Conservation (phyloP, 2,888 invertebrate species). For the Tetropium fuscum region DNA sequence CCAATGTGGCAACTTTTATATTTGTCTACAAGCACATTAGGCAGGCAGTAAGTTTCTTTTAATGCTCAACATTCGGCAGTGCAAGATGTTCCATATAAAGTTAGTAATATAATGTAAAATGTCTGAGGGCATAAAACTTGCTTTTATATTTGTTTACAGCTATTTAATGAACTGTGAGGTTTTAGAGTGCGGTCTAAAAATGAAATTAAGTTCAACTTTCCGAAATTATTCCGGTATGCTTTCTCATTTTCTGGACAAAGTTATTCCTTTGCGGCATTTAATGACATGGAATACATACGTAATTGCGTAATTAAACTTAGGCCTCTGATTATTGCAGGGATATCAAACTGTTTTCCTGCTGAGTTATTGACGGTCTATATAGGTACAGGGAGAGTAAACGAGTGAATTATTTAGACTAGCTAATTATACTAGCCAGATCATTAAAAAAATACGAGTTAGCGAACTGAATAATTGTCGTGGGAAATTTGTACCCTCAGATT, state of each 20-base stretch:
- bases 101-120: constrained; percentile 18
- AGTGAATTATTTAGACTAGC: no score
- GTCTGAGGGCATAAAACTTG: constrained; percentile 20
- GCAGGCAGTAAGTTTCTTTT: constrained; percentile 19
- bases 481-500: no score
- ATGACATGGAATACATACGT: no score
- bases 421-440: no score
- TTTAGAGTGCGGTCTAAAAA: constrained; percentile 10
- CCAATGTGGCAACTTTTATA: constrained; percentile 15
- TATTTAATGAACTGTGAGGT: constrained; percentile 21
- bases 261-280: neutral
- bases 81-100: constrained; percentile 24
- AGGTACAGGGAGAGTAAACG: no score
- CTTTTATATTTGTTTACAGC: constrained; percentile 25
- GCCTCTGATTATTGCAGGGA: no score
- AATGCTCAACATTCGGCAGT: constrained; percentile 18
- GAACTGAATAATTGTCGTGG: no score
- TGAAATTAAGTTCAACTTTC: constrained; percentile 12
- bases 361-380: no score
- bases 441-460: no score
- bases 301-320: no score
- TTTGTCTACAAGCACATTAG: constrained; percentile 12
- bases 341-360: no score
- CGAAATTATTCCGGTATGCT: constrained; percentile 1
- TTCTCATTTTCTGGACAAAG: neutral